Evolutionary conservation across 2,888 invertebrate genomes (phyloP), one percentile per base, ranked within the genome.

Genomic region (Eutolmus rufibarbis): DNA sequence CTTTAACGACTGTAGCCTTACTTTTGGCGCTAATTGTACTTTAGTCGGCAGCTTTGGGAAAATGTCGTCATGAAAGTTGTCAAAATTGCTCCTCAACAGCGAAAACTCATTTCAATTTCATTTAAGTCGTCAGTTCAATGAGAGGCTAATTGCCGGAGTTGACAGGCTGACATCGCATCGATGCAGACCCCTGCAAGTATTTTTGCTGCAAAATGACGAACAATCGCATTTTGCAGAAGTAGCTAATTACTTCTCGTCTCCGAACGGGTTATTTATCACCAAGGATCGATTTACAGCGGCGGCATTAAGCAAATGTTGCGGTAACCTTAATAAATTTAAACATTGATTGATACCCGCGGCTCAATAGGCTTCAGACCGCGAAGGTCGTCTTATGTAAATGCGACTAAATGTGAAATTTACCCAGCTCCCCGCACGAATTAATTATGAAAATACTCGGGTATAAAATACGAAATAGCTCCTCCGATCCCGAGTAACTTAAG

Each of bases 51-150:
- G 81, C 16, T 56, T 51, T 56, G 56, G 28, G 51, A 28, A 19
- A 19, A 46, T 46, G 46, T 56, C 34, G 23, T 81, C 56, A 81
- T 31, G 28, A 81, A 81, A 81, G 43, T 81, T 28, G 43, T 56
- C 81, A 46, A 81, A 81, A 81, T 81, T 46, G 31, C 28, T 56
- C 46, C n/a, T 8, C n/a, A 81, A 56, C 31, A 34, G 7, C 56
- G 31, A 81, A 81, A 81, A 81, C 81, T 31, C 56, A 56, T 81
- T 81, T 81, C 81, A 51, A n/a, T 81, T 81, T 81, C 81, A 81
- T 56, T 81, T 51, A 31, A 76, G 51, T 81, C 56, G 16, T 76
- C 76, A 37, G 76, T 19, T n/a, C 19, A 43, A 78, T 40, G 37
- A 78, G 8, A 19, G 23, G 43, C 78, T 78, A 37, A 78, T 37